These are phyloP conservation scores for Acronicta aceris DNA, from an alignment of 2,888 invertebrate species.

Conservation along the genomic window DNA sequence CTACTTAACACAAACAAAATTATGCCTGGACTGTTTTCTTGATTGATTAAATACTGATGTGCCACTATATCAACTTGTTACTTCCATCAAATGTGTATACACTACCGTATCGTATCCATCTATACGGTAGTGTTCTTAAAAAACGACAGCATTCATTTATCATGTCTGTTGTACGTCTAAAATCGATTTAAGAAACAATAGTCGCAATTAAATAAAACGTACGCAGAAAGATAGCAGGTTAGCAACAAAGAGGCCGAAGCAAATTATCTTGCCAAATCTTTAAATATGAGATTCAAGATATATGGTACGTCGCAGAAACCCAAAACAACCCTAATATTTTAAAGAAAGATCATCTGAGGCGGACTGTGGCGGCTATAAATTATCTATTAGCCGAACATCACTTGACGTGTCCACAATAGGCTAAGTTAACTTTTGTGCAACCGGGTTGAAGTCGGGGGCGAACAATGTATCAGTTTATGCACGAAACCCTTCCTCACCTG, in stretches of 20 bases:
- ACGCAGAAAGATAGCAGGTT: slow-evolving; percentile 45
- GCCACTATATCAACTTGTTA: not conserved
- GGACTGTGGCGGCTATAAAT: slow-evolving; percentile 84
- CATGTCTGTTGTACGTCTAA: slow-evolving; percentile 40
- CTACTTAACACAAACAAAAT: not conserved
- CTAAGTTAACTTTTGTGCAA: slow-evolving; percentile 86
- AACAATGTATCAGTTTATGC: slow-evolving; percentile 68
- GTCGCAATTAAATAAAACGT: slow-evolving; percentile 49
- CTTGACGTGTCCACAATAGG: slow-evolving; percentile 85
- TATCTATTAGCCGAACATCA: slow-evolving; percentile 87
- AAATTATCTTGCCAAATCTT: slow-evolving; percentile 79
- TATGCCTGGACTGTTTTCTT: not conserved
- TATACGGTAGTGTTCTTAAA: slow-evolving; percentile 4
- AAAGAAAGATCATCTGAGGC: slow-evolving; percentile 69
- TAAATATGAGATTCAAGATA: slow-evolving; percentile 69
- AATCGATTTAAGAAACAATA: slow-evolving; percentile 49
- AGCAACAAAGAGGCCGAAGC: slow-evolving; percentile 67
- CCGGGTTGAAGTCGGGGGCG: slow-evolving; percentile 71
- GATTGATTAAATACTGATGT: not conserved
- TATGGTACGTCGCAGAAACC: slow-evolving; percentile 67
- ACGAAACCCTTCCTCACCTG: slow-evolving; percentile 87
- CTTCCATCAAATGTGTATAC: not conserved
- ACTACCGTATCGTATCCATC: not conserved
- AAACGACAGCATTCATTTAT: slow-evolving; percentile 36
- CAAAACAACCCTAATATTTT: slow-evolving; percentile 85